Evolutionary conservation across 1,140 invertebrate genomes (phyloP), one percentile per base, ranked within the genome.

Genomic region (Drosophila setifemur): DNA sequence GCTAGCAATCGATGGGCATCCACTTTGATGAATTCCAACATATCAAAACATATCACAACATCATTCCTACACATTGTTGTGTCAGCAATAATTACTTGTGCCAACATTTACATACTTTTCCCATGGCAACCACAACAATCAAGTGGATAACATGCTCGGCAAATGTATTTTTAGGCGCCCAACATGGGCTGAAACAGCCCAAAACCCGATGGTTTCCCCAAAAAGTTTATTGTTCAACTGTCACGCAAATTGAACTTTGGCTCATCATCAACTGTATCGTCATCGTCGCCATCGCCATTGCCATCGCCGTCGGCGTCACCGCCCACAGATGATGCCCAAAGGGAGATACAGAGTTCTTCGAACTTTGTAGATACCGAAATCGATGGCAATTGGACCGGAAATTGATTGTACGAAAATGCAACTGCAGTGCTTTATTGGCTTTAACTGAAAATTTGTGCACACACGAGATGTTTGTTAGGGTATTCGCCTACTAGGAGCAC

Each of bases 401-500:
- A 11, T 23, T 39, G 2, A 49, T 29, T 64, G 61, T 64, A 8
- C 7, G 6, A 49, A 64, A 66, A 66, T 66, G 61, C 58, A 64
- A 29, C 40, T 40, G 33, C 23, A 49, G 58, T 40, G 57, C 25
- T 66, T 64, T 66, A 66, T 57, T 33, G 2, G 33, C 42, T 23
- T 49, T 11, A 66, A 64, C 33, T 25, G n/a, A 26, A 40, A 39
- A 66, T 64, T 66, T 66, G 61, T 66, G 61, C 61, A 64, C 33
- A 64, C 33, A 64, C 44, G 42, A 63, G 18, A 40, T 64, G 35
- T 37, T 66, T 29, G 11, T 8, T 39, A 26, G 18, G 31, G 1
- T 7, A 1, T 28, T 4, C n/a, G 6, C 16, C n/a, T n/a, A 7
- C 70, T 85, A 83, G 6, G 74, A 54, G 53, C 86, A 89, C 19